Base-by-base conservation (phyloP, 2,113 vertebrate species). In the Myotis yumanensis region DNA sequence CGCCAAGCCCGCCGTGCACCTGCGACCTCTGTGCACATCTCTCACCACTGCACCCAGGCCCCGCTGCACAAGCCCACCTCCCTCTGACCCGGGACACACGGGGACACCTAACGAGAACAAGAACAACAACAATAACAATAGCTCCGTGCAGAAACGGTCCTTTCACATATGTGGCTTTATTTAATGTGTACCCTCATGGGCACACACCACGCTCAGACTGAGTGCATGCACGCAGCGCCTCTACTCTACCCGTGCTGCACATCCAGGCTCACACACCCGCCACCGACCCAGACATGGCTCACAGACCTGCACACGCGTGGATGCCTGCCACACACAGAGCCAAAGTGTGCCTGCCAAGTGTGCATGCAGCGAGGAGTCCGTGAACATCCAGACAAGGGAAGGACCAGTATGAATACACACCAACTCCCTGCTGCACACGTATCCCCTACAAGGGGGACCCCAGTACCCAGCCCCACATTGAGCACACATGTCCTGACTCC, bases 121-220 rank as follows among this genome's bases (percentile, higher is more conserved):
- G 7, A 43, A 64, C 54, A 46, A 76, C 46, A 48, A 64, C 80
- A 79, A 16, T 23, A 88, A 71, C 30, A 64, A 91, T 5, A 90
- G 62, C 77, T 90, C 72, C n/a, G 16, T 7, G 17, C 30, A 43
- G 54, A 73, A 68, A 90, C 7, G 23, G 66, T 40, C 68, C 73
- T 86, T 93, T 15, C 82, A 76, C 76, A 75, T 17, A 12, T 3
- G 25, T 72, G 90, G 95, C 81, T 85, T 89, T 86, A 92, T 86
- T 94, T 73, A 37, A 64, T 1, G 22, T 62, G 40, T 32, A 25
- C 16, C 51, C 35, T 75, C 2, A 0, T 11, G 77, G 77, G 37
- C 66, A 76, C 68, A 69, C 20, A 30, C 88, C 89, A 76, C 7
- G 2, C 20, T 86, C 90, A 69, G 68, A 89, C 86, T 86, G 46